phyloP scores from a whole-genome alignment of 2,797 vertebrate species.

The Odontamblyopus rebecca region DNA sequence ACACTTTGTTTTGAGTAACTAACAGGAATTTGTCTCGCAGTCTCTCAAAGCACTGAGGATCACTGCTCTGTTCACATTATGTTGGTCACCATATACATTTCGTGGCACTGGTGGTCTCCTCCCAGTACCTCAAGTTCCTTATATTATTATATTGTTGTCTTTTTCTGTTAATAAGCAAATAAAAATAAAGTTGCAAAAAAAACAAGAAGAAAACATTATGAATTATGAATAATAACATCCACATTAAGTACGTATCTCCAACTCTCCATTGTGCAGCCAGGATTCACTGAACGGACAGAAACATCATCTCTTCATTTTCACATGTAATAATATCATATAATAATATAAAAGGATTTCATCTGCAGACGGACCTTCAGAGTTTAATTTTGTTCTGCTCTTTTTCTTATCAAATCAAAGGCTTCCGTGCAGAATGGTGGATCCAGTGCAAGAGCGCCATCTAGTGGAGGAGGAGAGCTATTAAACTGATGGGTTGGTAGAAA shows the following conservation, averaged over 20 bases:
- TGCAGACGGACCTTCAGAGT: slow-evolving; percentile 16
- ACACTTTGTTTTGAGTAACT: too few species aligned
- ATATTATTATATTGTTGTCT: too few species aligned
- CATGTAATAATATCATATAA: slow-evolving; percentile 19
- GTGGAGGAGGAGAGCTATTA: slow-evolving; percentile 20
- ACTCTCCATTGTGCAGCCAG: slow-evolving; percentile 21
- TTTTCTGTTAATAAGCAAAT: too few species aligned
- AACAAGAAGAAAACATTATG: neutral
- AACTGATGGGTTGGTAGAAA: neutral
- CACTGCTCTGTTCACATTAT: too few species aligned
- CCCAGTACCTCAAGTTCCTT: too few species aligned
- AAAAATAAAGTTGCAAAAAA: too few species aligned
- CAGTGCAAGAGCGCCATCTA: slow-evolving; percentile 57
- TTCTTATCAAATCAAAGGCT: slow-evolving; percentile 24
- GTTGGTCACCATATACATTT: too few species aligned
- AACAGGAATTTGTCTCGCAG: too few species aligned
- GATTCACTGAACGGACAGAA: slow-evolving; percentile 23
- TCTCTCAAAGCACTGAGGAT: too few species aligned
- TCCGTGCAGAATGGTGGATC: neutral
- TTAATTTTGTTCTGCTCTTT: slow-evolving; percentile 16
- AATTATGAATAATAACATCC: slow-evolving; percentile 29
- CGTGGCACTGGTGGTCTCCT: too few species aligned
- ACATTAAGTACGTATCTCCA: slow-evolving; percentile 22
- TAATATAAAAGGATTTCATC: slow-evolving; percentile 32
- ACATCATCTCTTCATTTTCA: slow-evolving; percentile 34